Evolutionary conservation across 2,888 invertebrate species (phyloP), one percentile per base, ranked within the genome.

Genomic region (Drosophila bunnanda): DNA sequence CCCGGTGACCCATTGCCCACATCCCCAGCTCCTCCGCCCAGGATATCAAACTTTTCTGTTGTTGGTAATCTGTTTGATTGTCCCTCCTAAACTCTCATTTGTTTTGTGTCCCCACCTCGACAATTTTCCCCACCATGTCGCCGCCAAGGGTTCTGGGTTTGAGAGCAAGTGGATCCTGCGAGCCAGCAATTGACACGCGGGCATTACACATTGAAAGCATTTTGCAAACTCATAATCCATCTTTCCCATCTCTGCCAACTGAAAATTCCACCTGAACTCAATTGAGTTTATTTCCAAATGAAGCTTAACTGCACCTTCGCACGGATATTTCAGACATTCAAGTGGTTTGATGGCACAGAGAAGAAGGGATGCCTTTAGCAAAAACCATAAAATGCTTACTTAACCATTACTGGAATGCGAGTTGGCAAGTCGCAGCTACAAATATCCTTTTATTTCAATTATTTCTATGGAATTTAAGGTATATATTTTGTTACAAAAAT

Each of bases 61-160:
- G 50, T 69, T 67, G 69, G 48, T 69, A 68, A 58, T 69, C 70
- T 58, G 57, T 52, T 69, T 41, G 67, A 50, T 57, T 67, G 50
- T 46, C 41, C 58, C 57, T 48, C 20, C n/a, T 32, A 48, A 46
- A 38, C 46, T 43, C 25, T 22, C 36, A 46, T 30, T 54, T 67
- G 53, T 67, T 38, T 25, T 46, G 20, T n/a, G 25, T 34, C 53
- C 59, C 28, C 53, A 54, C 53, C 58, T 28, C 34, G 15, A 12
- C 15, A 41, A 41, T 43, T 32, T 22, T 43, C 25, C 57, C n/a
- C 10, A 5, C 20, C 9, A 2, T 32, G 15, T 7, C 41, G 32
- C 20, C 22, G 25, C 6, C 22, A 54, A 13, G 10, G 7, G 13
- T 20, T 15, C n/a, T 41, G 17, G 17, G 22, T 36, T 69, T 22